Evolutionary conservation across 1,140 invertebrate species (phyloP).

Genomic region (Anastrepha ludens): DNA sequence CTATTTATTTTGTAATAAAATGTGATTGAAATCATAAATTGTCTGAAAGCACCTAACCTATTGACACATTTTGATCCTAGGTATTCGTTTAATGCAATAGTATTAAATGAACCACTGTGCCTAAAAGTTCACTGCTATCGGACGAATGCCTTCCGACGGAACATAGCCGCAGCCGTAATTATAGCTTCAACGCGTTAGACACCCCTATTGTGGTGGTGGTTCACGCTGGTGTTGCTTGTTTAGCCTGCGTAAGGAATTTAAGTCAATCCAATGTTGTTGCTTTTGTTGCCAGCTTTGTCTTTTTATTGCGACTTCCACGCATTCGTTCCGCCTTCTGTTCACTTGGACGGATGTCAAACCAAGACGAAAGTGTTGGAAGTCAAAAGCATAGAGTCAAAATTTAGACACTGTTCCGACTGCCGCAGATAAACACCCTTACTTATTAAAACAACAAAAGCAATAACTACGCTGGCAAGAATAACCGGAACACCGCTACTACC

Average conservation of each 20-base stretch:
- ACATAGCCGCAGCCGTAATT: slow-evolving; percentile 2
- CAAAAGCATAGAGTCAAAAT: slow-evolving; percentile 60
- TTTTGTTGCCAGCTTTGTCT: slow-evolving; percentile 23
- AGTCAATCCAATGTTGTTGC: slow-evolving; percentile 3
- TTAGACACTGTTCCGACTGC: slow-evolving; percentile 40
- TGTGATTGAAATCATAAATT: too few species aligned
- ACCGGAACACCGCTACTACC: slow-evolving; percentile 42
- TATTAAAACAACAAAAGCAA: slow-evolving; percentile 34
- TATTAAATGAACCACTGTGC: not conserved
- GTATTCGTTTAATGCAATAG: too few species aligned
- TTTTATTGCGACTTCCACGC: slow-evolving; percentile 57
- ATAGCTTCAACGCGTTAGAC: slow-evolving; percentile 4
- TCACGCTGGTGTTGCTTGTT: slow-evolving; percentile 51
- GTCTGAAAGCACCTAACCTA: too few species aligned
- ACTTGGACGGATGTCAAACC: slow-evolving; percentile 60
- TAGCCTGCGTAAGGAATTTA: slow-evolving; percentile 26
- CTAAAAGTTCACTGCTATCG: not conserved
- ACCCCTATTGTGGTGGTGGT: slow-evolving; percentile 36
- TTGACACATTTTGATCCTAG: too few species aligned
- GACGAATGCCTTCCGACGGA: not conserved
- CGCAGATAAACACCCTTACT: slow-evolving; percentile 58
- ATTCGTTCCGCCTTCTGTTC: slow-evolving; percentile 74
- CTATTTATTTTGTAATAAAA: too few species aligned
- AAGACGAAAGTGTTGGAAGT: slow-evolving; percentile 70
- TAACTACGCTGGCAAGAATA: not conserved